Percentiles rank a stretch among this genome's conserved stretches.
Evolutionary conservation across 2,113 vertebrate genomes (phyloP).

Genomic region (Entomyzon cyanotis): DNA sequence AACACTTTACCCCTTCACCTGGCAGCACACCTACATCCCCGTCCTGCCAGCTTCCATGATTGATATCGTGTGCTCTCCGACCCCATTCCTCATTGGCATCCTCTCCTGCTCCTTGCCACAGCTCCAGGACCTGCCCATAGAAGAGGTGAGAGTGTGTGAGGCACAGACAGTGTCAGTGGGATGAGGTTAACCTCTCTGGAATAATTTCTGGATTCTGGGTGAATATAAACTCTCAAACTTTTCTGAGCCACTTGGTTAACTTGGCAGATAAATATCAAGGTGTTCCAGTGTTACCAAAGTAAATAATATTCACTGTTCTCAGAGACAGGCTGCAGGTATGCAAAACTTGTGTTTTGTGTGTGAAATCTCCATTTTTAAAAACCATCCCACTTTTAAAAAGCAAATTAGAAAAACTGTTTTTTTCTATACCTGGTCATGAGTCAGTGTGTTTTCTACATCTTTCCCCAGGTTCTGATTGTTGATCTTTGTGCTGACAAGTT

Average conservation of each 20-base stretch:
- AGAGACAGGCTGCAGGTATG: not conserved
- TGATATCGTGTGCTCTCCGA: conserved; percentile 96
- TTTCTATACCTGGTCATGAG: not conserved
- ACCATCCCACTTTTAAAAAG: not conserved
- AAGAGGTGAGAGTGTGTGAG: conserved; percentile 83
- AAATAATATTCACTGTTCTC: not conserved
- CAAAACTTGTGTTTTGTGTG: not conserved
- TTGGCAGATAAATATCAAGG: not conserved
- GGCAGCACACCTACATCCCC: conserved; percentile 97
- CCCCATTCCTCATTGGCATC: conserved; percentile 94
- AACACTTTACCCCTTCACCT: conserved; percentile 94
- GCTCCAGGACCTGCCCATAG: conserved; percentile 91
- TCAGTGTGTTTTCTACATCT: conserved; percentile 9
- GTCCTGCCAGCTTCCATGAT: conserved; percentile 94
- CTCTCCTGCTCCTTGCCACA: conserved; percentile 87
- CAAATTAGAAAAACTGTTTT: not conserved
- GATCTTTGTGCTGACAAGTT: conserved; percentile 94
- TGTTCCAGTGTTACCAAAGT: not conserved
- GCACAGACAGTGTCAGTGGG: not conserved
- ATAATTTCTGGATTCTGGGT: not conserved
- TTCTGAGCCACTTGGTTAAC: not conserved
- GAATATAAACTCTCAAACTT: not conserved
- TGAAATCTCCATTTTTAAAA: not conserved
- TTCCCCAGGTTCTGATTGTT: conserved; percentile 92
- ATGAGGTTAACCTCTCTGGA: not conserved